Conservation (phyloP, 2,888 invertebrate genomes). For the Siphlonurus alternatus region DNA sequence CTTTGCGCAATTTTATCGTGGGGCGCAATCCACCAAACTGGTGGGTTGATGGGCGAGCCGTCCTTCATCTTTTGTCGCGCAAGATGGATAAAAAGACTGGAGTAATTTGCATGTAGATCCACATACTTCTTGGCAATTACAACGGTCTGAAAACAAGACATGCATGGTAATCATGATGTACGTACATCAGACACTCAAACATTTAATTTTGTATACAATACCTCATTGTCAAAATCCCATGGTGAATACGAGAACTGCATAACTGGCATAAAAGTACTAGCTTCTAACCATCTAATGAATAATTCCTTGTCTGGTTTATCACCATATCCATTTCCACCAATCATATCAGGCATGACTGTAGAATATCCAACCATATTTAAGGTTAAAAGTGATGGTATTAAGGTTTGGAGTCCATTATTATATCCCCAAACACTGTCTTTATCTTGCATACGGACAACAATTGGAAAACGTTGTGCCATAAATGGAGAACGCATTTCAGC, state of each 20-base stretch:
- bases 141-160: slow-evolving; percentile 33
- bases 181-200: no score
- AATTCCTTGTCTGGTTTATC: slow-evolving; percentile 42
- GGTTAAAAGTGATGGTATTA: slow-evolving; percentile 50
- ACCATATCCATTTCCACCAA: slow-evolving; percentile 47
- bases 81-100: slow-evolving; percentile 17
- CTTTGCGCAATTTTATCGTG: slow-evolving; percentile 36
- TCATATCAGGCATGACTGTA: slow-evolving; percentile 64
- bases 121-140: slow-evolving; percentile 44
- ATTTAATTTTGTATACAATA: slow-evolving; percentile 13
- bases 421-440: slow-evolving; percentile 50
- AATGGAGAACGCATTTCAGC: slow-evolving; percentile 57
- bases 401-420: slow-evolving; percentile 49
- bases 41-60: slow-evolving; percentile 59
- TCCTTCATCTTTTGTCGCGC: slow-evolving; percentile 24
- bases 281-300: slow-evolving; percentile 63
- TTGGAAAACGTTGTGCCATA: slow-evolving; percentile 48
- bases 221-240: slow-evolving; percentile 54
- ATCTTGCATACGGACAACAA: slow-evolving; percentile 63
- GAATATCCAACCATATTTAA: slow-evolving; percentile 47
- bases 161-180: no score
- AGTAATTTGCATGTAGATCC: slow-evolving; percentile 39
- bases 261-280: slow-evolving; percentile 57
- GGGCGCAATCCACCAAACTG: slow-evolving; percentile 58
- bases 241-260: slow-evolving; percentile 67